Evolutionary conservation across 2,113 vertebrate species (phyloP).

Genomic region (Aphelocoma coerulescens): DNA sequence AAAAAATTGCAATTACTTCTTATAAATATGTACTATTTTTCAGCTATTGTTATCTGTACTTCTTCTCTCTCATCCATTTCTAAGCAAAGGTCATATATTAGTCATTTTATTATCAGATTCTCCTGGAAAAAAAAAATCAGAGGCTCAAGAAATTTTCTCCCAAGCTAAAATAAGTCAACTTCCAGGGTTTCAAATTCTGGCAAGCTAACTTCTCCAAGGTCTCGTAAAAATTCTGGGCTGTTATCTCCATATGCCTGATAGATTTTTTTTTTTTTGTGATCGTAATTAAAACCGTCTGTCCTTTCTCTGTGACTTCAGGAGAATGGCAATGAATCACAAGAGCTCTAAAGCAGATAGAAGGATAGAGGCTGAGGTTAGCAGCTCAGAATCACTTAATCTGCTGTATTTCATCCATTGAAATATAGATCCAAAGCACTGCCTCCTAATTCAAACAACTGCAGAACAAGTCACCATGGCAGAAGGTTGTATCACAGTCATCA

Average conservation of each 20-base stretch:
- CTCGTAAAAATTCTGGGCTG: conserved; percentile 59
- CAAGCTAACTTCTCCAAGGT: conserved; percentile 47
- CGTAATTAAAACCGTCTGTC: conserved; percentile 60
- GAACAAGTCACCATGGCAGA: not conserved
- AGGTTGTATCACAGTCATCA: not conserved
- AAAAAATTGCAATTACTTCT: not conserved
- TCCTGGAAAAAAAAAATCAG: not conserved
- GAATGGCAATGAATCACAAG: conserved; percentile 65
- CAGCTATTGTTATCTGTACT: not conserved
- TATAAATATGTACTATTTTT: not conserved
- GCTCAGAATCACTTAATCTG: conserved; percentile 29
- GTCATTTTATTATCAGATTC: not conserved
- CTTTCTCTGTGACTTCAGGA: conserved; percentile 53
- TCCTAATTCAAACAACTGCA: not conserved
- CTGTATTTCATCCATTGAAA: conserved; percentile 34
- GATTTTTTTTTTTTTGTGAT: conserved; percentile 34
- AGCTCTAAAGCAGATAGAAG: conserved; percentile 30
- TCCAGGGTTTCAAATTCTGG: conserved; percentile 32
- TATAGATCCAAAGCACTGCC: not conserved
- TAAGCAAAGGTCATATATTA: not conserved
- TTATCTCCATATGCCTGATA: conserved; percentile 60
- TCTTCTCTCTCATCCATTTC: not conserved
- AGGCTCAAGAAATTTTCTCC: not conserved
- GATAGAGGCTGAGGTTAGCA: conserved; percentile 24
- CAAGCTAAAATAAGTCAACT: conserved; percentile 12